These are phyloP conservation scores for Muntiacus reevesi DNA, from an alignment of 2,113 vertebrate genomes.

Conservation along the genomic window DNA sequence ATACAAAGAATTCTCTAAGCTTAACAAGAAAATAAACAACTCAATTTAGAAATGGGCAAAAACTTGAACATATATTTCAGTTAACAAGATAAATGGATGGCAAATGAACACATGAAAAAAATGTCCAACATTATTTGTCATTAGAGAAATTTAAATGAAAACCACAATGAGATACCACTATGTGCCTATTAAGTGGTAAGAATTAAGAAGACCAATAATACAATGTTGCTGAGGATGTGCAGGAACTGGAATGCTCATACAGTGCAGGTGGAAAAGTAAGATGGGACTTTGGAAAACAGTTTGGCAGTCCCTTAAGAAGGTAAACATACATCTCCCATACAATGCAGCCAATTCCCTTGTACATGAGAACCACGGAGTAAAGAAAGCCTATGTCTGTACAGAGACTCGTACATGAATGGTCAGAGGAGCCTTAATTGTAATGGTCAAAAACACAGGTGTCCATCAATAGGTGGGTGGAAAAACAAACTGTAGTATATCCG, in stretches of 20 bases:
- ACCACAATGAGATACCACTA: neutral
- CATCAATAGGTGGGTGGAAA: neutral
- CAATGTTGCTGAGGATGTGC: neutral
- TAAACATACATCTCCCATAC: neutral
- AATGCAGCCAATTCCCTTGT: neutral
- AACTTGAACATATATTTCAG: neutral
- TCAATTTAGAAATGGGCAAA: neutral
- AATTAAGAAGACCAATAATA: neutral
- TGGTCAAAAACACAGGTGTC: no score
- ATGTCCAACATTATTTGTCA: neutral
- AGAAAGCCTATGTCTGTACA: neutral
- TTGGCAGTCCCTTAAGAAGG: neutral
- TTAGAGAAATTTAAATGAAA: constrained; percentile 11
- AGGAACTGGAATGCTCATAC: neutral
- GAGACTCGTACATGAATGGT: neutral
- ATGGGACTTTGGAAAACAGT: neutral
- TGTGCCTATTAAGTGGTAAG: neutral
- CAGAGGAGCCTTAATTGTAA: neutral
- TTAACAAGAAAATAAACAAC: neutral
- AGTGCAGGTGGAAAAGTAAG: neutral
- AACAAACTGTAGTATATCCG: neutral
- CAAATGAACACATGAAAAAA: neutral
- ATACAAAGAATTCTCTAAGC: neutral
- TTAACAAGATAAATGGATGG: neutral
- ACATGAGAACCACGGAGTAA: neutral